These are phyloP conservation scores for Pogonocherus hispidulus DNA, from an alignment of 2,888 invertebrate genomes.

Conservation along the genomic window DNA sequence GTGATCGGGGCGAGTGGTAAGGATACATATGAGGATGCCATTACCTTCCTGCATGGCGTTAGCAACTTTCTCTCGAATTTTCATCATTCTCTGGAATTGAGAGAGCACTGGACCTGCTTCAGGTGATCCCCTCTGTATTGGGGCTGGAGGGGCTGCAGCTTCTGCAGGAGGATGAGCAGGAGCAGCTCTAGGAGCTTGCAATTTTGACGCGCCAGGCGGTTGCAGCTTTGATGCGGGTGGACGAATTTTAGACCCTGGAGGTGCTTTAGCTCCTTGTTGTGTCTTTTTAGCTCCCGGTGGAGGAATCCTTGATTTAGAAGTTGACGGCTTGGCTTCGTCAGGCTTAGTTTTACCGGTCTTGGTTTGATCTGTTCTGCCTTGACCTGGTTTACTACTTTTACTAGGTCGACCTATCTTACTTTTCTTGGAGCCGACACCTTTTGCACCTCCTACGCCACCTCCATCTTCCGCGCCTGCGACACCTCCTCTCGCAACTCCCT, in stretches of 20 bases:
- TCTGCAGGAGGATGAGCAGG: too few relatives aligned
- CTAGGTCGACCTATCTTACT: too few relatives aligned
- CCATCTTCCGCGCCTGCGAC: too few relatives aligned
- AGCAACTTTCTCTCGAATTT: neutral
- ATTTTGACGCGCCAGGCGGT: neutral
- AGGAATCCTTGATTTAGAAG: neutral
- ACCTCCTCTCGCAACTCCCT: too few relatives aligned
- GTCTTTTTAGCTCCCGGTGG: neutral
- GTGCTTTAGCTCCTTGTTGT: neutral
- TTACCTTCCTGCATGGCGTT: constrained; percentile 1
- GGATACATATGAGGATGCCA: neutral
- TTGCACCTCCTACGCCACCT: neutral
- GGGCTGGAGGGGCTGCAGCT: constrained; percentile 10
- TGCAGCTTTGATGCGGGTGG: constrained; percentile 8
- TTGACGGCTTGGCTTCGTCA: neutral
- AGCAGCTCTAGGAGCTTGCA: constrained; percentile 1
- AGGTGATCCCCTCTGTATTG: constrained; percentile 34
- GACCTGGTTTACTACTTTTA: too few relatives aligned
- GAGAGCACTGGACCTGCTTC: constrained; percentile 31
- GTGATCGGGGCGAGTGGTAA: too few relatives aligned
- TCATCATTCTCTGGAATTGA: constrained; percentile 12
- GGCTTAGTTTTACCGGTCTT: neutral
- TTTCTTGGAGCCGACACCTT: too few relatives aligned
- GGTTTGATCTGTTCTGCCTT: neutral
- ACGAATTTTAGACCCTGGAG: neutral